phyloP scores from a whole-genome alignment of 2,888 invertebrate species.

The Tryphoninae sp. region DNA sequence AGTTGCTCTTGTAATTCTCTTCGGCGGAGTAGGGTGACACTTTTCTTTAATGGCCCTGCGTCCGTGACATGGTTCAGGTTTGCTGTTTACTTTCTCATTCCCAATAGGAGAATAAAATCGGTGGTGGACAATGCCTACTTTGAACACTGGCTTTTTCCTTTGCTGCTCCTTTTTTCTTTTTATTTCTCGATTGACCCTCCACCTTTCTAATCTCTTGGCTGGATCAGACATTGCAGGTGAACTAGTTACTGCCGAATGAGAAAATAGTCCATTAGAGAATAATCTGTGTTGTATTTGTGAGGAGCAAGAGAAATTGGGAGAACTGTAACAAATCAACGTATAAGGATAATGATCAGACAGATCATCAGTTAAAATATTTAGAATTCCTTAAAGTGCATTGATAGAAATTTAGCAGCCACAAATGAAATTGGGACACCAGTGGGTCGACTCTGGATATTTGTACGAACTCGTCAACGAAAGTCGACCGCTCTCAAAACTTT shows the following conservation, averaged over 20 bases:
- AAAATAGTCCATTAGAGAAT: no score
- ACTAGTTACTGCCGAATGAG: background rate
- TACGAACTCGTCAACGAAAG: background rate
- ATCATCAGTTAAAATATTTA: no score
- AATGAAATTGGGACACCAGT: no score
- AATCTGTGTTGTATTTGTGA: no score
- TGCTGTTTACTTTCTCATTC: constrained; percentile 12
- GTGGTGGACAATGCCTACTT: constrained; percentile 75
- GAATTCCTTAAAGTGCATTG: no score
- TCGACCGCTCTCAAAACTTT: background rate
- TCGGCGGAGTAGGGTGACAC: constrained; percentile 38
- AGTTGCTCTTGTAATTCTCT: constrained; percentile 74
- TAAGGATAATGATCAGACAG: no score
- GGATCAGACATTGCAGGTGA: constrained; percentile 45
- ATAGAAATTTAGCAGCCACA: no score
- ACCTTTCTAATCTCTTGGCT: constrained; percentile 65
- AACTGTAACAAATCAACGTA: no score
- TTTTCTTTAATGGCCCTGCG: constrained; percentile 20
- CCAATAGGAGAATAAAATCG: constrained; percentile 71
- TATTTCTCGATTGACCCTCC: constrained; percentile 70
- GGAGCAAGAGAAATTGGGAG: no score
- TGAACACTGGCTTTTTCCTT: constrained; percentile 73
- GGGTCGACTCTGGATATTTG: background rate
- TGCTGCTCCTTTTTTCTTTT: constrained; percentile 66
- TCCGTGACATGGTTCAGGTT: constrained; percentile 40